Conservation (phyloP, 2,888 invertebrate species). For the Schizotus pectinicornis region DNA sequence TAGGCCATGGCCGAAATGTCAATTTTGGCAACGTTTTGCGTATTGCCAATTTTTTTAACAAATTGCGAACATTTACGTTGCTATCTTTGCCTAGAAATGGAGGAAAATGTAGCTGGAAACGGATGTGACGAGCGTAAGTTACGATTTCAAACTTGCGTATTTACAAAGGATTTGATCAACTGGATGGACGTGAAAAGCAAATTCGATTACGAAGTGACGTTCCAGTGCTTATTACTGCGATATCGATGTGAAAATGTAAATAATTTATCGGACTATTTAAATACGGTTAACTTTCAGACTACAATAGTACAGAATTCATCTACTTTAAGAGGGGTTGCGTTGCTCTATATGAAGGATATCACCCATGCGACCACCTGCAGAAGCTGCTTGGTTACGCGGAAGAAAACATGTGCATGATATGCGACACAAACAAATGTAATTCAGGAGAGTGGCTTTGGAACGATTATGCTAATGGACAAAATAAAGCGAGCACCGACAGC, state of each 20-base stretch:
- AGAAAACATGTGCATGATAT: background rate
- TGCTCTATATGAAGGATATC: background rate
- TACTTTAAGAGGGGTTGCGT: slow-evolving; percentile 9
- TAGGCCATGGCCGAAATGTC: background rate
- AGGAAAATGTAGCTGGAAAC: background rate
- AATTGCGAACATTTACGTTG: background rate
- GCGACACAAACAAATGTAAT: slow-evolving; percentile 6
- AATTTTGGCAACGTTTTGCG: background rate
- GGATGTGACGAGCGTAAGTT: background rate
- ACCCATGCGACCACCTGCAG: background rate
- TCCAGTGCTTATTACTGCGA: slow-evolving; percentile 5
- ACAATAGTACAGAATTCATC: background rate
- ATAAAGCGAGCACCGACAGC: background rate
- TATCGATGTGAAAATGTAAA: slow-evolving; percentile 1
- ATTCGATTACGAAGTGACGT: background rate
- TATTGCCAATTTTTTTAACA: background rate
- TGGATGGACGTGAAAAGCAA: slow-evolving; percentile 4
- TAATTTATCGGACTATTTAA: no score
- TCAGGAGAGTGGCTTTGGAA: background rate
- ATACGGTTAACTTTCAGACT: no score
- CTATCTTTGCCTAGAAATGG: slow-evolving; percentile 8
- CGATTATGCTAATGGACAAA: no score
- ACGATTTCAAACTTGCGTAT: slow-evolving; percentile 1
- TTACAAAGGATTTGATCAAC: slow-evolving; percentile 3
- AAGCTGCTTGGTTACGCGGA: background rate